Conservation (phyloP, 1,140 invertebrate genomes). For the Aphaenogaster rudis region DNA sequence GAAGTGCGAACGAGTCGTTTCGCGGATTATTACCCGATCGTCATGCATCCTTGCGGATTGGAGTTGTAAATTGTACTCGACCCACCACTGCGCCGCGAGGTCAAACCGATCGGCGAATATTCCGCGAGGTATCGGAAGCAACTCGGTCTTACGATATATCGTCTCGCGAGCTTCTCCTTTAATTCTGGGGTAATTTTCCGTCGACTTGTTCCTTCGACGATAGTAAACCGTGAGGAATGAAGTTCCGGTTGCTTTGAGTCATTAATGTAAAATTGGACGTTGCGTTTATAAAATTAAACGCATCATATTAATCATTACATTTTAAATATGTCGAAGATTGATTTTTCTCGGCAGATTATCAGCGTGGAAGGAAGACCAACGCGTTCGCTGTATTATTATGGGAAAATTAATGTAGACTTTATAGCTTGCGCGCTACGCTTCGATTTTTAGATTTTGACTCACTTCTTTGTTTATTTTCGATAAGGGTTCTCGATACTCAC, state of each 20-base stretch:
- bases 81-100: constrained; percentile 12
- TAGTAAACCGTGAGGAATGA: not conserved
- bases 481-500: constrained; percentile 88
- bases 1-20: constrained; percentile 50
- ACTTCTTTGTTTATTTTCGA: not conserved
- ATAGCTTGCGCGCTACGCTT: not conserved
- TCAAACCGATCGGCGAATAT: constrained; percentile 36
- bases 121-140: constrained; percentile 1
- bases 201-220: not conserved
- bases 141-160: not conserved
- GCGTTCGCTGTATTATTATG: not conserved
- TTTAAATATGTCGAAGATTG: not conserved
- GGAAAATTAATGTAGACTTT: not conserved
- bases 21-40: constrained; percentile 45
- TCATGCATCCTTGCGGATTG: constrained; percentile 55
- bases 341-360: not conserved
- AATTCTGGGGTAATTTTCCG: not conserved
- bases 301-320: not conserved
- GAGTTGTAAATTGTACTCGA: constrained; percentile 38
- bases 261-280: not conserved
- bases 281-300: not conserved
- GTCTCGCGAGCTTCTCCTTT: not conserved
- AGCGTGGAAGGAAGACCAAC: not conserved
- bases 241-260: not conserved
- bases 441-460: not conserved